A percentile compares a stretch with the other conserved stretches of the same genome.
phyloP scores from a whole-genome alignment of 92 coral and sea anemone species.

The Zoanthus sociatus region DNA sequence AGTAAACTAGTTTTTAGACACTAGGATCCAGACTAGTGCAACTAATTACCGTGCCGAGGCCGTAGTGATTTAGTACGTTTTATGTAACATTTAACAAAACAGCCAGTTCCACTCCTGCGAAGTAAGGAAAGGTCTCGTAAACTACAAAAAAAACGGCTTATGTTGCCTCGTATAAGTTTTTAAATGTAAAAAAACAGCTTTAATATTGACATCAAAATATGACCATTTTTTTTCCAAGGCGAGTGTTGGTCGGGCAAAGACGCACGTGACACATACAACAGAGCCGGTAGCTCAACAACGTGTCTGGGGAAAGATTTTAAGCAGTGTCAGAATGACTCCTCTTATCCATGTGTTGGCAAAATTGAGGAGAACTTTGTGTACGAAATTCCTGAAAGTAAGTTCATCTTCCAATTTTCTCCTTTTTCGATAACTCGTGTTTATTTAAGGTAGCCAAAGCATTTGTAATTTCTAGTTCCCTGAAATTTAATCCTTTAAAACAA shows the following conservation, averaged over 20 bases:
- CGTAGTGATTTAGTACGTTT: too few species aligned
- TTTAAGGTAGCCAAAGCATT: too few species aligned
- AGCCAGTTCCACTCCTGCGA: too few species aligned
- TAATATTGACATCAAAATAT: not conserved
- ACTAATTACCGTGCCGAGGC: too few species aligned
- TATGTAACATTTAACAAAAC: too few species aligned
- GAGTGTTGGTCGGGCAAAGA: conserved; percentile 33
- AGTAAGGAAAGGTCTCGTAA: too few species aligned
- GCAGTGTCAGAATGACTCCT: not conserved
- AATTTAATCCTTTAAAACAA: too few species aligned
- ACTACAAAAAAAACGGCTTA: too few species aligned
- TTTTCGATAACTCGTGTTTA: too few species aligned
- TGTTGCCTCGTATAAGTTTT: too few species aligned
- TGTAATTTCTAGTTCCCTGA: not conserved
- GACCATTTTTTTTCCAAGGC: not conserved
- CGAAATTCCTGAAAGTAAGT: conserved; percentile 18
- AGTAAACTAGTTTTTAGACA: too few species aligned
- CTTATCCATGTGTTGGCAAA: conserved; percentile 10
- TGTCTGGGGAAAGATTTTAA: conserved; percentile 23
- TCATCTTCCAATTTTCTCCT: not conserved
- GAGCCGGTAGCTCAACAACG: conserved; percentile 30
- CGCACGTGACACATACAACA: conserved; percentile 5
- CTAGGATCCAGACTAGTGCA: too few species aligned
- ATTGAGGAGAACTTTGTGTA: conserved; percentile 40
- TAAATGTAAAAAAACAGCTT: not conserved